A percentile compares a stretch with the other conserved stretches of the same genome.
Evolutionary conservation across 2,113 vertebrate genomes (phyloP).

Genomic region (Python bivittatus): DNA sequence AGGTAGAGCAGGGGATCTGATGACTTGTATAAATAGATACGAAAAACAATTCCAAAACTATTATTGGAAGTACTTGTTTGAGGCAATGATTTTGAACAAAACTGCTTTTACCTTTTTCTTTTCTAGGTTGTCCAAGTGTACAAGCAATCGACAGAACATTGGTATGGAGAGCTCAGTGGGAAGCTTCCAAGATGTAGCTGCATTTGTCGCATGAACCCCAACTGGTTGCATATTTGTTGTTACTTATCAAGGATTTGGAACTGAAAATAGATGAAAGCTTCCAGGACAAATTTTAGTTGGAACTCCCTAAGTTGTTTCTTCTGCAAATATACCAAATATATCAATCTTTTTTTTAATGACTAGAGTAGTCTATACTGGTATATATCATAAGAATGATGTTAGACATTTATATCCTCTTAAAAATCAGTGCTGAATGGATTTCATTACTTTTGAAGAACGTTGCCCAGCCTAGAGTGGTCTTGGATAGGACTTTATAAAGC

Average conservation of each 20-base stretch:
- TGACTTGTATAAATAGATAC: background rate
- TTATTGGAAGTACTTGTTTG: background rate
- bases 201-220: background rate
- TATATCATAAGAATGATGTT: background rate
- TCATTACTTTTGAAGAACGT: background rate
- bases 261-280: background rate
- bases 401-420: background rate
- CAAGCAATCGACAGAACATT: conserved; percentile 76
- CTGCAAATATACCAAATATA: background rate
- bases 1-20: background rate
- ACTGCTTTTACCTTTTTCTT: conserved; percentile 20
- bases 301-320: background rate
- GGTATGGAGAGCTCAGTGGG: conserved; percentile 67
- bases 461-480: background rate
- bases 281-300: background rate
- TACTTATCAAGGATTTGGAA: background rate
- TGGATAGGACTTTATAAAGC: background rate
- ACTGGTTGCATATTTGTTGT: background rate
- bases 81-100: background rate
- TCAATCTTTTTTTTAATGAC: background rate
- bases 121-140: conserved; percentile 76
- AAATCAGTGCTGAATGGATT: background rate
- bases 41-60: background rate
- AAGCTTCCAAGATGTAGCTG: conserved; percentile 74
- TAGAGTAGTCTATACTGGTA: background rate